These are phyloP conservation scores for Tipula helvola DNA, from an alignment of 2,888 invertebrate genomes.

Conservation along the genomic window DNA sequence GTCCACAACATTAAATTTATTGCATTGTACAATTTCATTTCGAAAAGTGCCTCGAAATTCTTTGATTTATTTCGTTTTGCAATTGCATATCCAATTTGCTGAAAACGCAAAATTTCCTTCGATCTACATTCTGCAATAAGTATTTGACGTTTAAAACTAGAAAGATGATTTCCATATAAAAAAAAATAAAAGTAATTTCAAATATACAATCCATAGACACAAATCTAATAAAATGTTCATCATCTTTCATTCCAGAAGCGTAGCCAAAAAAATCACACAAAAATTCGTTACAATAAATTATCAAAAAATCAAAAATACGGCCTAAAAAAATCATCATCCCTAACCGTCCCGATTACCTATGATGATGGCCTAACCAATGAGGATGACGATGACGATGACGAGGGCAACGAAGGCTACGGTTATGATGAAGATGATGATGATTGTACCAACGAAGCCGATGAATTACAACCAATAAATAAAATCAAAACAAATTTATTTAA, in stretches of 20 bases:
- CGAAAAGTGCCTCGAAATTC: no score
- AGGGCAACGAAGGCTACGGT: conserved; percentile 19
- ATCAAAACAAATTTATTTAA: not conserved
- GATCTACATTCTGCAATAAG: no score
- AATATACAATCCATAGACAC: no score
- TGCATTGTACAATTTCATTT: no score
- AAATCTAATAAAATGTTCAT: not conserved
- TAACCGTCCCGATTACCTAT: conserved; percentile 19
- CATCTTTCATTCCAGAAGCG: not conserved
- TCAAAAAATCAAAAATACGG: conserved; percentile 18
- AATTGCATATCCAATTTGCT: no score
- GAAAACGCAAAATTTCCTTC: no score
- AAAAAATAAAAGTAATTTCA: no score
- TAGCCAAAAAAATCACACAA: conserved; percentile 21
- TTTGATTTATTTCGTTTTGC: no score
- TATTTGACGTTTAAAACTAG: no score
- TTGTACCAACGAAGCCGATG: conserved; percentile 12
- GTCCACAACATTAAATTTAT: no score
- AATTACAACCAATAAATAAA: conserved; percentile 11
- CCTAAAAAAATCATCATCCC: conserved; percentile 16
- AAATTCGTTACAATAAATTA: conserved; percentile 30
- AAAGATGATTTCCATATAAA: no score
- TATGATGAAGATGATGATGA: conserved; percentile 18
- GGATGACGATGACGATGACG: conserved; percentile 20
- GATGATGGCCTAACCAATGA: not conserved